Conservation (phyloP, 2,888 invertebrate species). For the Zygothrica quintamaculata region DNA sequence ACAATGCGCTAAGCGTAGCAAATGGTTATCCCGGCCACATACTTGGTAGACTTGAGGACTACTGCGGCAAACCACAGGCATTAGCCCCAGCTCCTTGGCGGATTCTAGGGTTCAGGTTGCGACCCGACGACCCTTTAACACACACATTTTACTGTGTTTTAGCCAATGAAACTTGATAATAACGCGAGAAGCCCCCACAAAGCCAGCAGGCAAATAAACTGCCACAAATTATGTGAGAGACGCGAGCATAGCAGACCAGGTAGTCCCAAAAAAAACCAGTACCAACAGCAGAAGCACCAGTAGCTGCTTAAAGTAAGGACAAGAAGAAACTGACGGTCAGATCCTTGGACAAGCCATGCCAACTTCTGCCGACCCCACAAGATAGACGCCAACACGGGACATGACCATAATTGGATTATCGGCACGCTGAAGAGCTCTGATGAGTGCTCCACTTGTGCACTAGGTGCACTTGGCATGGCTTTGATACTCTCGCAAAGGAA, state of each 20-base stretch:
- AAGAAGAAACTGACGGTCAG: slow-evolving; percentile 14
- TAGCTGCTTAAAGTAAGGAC: neutral
- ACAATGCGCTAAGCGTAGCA: slow-evolving; percentile 51
- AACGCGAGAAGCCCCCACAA: slow-evolving; percentile 52
- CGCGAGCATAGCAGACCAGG: slow-evolving; percentile 28
- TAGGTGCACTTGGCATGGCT: slow-evolving; percentile 49
- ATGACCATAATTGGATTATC: slow-evolving; percentile 74
- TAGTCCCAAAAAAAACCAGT: slow-evolving; percentile 5
- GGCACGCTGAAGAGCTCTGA: slow-evolving; percentile 65
- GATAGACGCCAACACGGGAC: slow-evolving; percentile 11
- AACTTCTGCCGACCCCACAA: neutral
- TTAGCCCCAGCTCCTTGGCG: slow-evolving; percentile 36
- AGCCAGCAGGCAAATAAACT: slow-evolving; percentile 65
- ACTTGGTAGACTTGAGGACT: slow-evolving; percentile 4
- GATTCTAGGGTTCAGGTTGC: slow-evolving; percentile 52
- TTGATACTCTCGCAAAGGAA: slow-evolving; percentile 46
- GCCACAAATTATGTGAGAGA: slow-evolving; percentile 67
- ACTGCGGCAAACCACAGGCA: slow-evolving; percentile 46
- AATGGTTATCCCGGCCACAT: slow-evolving; percentile 29
- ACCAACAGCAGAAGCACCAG: slow-evolving; percentile 15
- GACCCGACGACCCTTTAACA: slow-evolving; percentile 60
- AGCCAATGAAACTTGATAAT: slow-evolving; percentile 75
- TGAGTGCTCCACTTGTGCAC: slow-evolving; percentile 65
- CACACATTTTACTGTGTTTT: slow-evolving; percentile 60
- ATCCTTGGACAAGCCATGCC: slow-evolving; percentile 42